phyloP scores from a whole-genome alignment of 2,888 invertebrate species.

The Acleris sparsana region DNA sequence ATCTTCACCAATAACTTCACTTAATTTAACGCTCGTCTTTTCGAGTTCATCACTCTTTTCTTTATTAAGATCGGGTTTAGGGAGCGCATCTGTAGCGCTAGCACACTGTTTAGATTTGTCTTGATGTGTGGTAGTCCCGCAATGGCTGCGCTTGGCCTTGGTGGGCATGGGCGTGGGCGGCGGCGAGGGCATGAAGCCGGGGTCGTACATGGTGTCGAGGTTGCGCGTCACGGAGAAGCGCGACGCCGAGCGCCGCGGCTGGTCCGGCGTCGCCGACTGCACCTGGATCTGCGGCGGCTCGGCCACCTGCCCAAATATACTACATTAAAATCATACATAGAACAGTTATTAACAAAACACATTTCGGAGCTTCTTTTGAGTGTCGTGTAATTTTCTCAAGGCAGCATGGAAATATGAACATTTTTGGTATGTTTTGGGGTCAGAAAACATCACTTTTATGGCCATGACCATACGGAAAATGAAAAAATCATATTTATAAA shows the following conservation, averaged over 20 bases:
- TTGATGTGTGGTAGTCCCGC: neutral
- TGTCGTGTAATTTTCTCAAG: too few relatives aligned
- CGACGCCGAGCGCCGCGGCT: slow-evolving; percentile 76
- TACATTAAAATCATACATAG: neutral
- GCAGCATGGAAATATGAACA: too few relatives aligned
- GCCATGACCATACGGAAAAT: too few relatives aligned
- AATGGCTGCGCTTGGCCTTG: slow-evolving; percentile 2
- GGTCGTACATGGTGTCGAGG: slow-evolving; percentile 67
- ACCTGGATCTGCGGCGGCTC: slow-evolving; percentile 79
- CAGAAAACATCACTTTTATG: too few relatives aligned
- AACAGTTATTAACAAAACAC: too few relatives aligned
- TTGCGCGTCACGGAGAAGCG: slow-evolving; percentile 77
- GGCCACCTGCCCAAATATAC: slow-evolving; percentile 56
- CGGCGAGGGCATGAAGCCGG: slow-evolving; percentile 48
- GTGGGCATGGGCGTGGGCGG: slow-evolving; percentile 43
- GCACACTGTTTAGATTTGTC: neutral
- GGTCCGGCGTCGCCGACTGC: slow-evolving; percentile 83
- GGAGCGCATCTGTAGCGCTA: neutral
- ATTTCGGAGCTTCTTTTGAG: too few relatives aligned
- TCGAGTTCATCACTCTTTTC: slow-evolving; percentile 16
- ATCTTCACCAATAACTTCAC: slow-evolving; percentile 42
- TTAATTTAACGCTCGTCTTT: slow-evolving; percentile 35
- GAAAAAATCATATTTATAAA: too few relatives aligned
- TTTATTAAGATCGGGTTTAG: slow-evolving; percentile 11
- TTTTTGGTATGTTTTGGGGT: too few relatives aligned